A percentile compares a stretch with the other conserved stretches of the same genome.
Conservation (phyloP, 2,888 invertebrate species). For the Lasioglossum marginatum region DNA sequence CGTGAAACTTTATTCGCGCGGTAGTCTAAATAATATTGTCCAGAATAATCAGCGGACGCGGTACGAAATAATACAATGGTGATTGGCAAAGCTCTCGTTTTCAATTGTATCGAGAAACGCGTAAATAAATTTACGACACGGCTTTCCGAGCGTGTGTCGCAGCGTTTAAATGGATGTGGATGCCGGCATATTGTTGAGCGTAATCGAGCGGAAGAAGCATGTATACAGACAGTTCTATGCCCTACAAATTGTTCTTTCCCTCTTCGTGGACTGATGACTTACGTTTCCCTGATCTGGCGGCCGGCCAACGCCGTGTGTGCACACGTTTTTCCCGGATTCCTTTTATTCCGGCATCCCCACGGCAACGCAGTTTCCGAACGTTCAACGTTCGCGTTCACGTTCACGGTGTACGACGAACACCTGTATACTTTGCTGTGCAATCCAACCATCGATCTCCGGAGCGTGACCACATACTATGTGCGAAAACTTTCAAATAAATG, state of each 20-base stretch:
- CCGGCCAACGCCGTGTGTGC: conserved; percentile 31
- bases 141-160: conserved; percentile 12
- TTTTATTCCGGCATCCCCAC: conserved; percentile 23
- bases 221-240: conserved; percentile 22
- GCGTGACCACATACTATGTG: conserved; percentile 4
- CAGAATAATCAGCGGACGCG: background rate
- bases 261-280: conserved; percentile 29
- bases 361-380: conserved; percentile 25
- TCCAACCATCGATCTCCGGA: conserved; percentile 24
- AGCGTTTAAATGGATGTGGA: conserved; percentile 40
- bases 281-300: conserved; percentile 44
- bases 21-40: background rate
- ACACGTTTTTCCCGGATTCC: conserved; percentile 8
- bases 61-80: background rate
- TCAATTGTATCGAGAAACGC: too few species aligned
- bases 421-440: conserved; percentile 32
- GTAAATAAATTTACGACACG: background rate
- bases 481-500: conserved; percentile 2
- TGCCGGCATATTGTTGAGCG: conserved; percentile 34
- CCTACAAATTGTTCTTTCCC: conserved; percentile 27
- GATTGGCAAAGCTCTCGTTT: background rate
- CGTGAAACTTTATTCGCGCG: background rate
- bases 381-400: background rate
- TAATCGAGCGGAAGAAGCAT: conserved; percentile 50
- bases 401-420: conserved; percentile 25